These are phyloP conservation scores for Girardinus metallicus DNA, from an alignment of 2,797 vertebrate species.

Conservation along the genomic window DNA sequence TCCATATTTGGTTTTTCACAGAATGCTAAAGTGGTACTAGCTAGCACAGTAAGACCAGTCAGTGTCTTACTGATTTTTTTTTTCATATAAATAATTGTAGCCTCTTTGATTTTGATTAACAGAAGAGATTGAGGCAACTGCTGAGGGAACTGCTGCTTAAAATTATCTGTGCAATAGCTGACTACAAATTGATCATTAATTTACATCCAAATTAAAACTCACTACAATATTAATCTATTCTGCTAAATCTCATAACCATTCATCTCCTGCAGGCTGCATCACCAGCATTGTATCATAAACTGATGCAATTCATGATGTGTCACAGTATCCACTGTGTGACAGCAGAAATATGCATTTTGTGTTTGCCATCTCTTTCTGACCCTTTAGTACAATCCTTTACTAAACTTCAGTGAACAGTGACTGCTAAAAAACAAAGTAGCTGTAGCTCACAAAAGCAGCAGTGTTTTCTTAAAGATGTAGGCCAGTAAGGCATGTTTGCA, in stretches of 20 bases:
- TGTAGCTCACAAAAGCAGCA: slow-evolving; percentile 1
- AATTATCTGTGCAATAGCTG: slow-evolving; percentile 1
- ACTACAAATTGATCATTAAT: slow-evolving; percentile 13
- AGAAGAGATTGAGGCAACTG: slow-evolving; percentile 16
- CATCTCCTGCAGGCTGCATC: slow-evolving; percentile 6
- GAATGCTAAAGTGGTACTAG: slow-evolving; percentile 21
- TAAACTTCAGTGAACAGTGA: slow-evolving; percentile 3
- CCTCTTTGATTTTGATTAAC: slow-evolving; percentile 16
- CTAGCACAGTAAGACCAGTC: slow-evolving; percentile 18
- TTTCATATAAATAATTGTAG: too few species aligned
- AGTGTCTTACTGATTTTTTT: slow-evolving; percentile 28
- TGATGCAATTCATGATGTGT: not conserved
- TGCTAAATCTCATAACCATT: slow-evolving; percentile 8
- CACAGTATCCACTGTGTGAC: not conserved
- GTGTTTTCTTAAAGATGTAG: slow-evolving; percentile 28
- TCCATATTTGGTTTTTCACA: slow-evolving; percentile 15
- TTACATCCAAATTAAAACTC: slow-evolving; percentile 35
- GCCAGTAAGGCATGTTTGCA: slow-evolving; percentile 27
- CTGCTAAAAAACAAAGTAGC: slow-evolving; percentile 10
- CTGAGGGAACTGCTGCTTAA: slow-evolving; percentile 55
- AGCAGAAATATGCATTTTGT: not conserved
- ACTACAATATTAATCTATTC: slow-evolving; percentile 14
- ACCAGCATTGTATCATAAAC: slow-evolving; percentile 1
- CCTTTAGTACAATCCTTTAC: not conserved
- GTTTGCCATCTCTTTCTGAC: not conserved